Base-by-base conservation (phyloP, 2,797 vertebrate genomes). In the Acipenser ruthenus region DNA sequence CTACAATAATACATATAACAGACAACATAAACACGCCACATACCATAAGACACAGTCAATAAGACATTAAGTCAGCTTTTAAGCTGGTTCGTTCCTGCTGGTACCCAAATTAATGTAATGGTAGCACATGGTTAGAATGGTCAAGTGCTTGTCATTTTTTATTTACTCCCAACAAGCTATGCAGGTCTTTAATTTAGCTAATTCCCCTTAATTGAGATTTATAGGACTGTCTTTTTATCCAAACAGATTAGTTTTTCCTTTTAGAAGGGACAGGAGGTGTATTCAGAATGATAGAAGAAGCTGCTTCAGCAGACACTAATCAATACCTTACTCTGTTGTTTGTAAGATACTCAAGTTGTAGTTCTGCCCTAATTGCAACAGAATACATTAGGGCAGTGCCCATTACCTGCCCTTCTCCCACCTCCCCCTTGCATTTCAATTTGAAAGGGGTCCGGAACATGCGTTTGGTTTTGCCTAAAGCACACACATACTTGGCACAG, bases 191-290 rank as follows among this genome's bases (percentile, higher is more conserved):
- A 58, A 58, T 58, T 58, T 58, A 58, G 11, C 55, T 58, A 58
- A 58, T 58, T 58, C 55, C 55, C n/a, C 55, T 58, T 13, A 58
- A n/a, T 13, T 58, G 55, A 58, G 55, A 58, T 58, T 58, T 58
- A 58, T 55, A 58, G 12, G 3, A n/a, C 12, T 11, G 55, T 7
- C 55, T 58, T 58, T 58, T 58, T 58, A 10, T 58, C 55, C 12
- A 11, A 58, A n/a, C 10, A 58, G 55, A 58, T 58, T 58, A 58
- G 55, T 58, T 13, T n/a, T n/a, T 13, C 55, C 12, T 58, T 58
- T 58, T 7, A 58, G 12, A 7, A 11, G 2, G 55, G 12, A 2
- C 55, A 3, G 37, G 55, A 13, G 55, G 7, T 58, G 12, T 9
- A 58, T 58, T 58, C 55, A 58, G 55, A 11, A n/a, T 11, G 55